These are phyloP conservation scores for Littorina saxatilis DNA, from an alignment of 1,140 invertebrate species.

Conservation along the genomic window DNA sequence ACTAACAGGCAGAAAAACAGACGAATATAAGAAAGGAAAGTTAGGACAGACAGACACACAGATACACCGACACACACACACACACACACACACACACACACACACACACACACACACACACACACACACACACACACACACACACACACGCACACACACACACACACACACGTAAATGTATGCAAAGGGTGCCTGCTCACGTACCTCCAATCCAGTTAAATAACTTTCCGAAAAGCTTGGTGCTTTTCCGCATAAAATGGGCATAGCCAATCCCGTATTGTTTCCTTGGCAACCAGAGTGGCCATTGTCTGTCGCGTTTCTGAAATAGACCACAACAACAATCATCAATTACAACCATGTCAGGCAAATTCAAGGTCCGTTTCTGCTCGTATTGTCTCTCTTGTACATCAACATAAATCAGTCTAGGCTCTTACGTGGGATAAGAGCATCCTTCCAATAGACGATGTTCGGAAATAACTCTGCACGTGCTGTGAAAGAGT, in stretches of 20 bases:
- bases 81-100: not conserved
- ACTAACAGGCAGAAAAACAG: not conserved
- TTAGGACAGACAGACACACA: not conserved
- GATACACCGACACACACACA: too few relatives aligned
- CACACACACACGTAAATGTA: not conserved
- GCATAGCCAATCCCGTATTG: constrained; percentile 79
- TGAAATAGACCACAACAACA: constrained; percentile 54
- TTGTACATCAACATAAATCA: not conserved
- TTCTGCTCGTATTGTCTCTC: not conserved
- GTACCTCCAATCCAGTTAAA: constrained; percentile 78
- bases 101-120: constrained; percentile 13
- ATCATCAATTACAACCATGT: not conserved
- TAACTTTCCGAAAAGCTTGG: constrained; percentile 75
- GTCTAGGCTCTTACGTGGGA: not conserved
- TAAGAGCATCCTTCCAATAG: not conserved
- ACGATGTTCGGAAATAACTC: too few relatives aligned
- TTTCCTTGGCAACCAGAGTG: constrained; percentile 79
- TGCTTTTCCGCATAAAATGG: constrained; percentile 76
- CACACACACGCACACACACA: constrained; percentile 15
- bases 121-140: constrained; percentile 20
- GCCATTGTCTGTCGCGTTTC: constrained; percentile 77
- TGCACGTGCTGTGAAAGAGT: not conserved
- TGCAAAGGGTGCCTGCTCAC: constrained; percentile 45
- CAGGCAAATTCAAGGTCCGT: not conserved
- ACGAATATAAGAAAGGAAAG: not conserved